These are phyloP conservation scores for Alectura lathami DNA, from an alignment of 2,113 vertebrate species.

Conservation along the genomic window DNA sequence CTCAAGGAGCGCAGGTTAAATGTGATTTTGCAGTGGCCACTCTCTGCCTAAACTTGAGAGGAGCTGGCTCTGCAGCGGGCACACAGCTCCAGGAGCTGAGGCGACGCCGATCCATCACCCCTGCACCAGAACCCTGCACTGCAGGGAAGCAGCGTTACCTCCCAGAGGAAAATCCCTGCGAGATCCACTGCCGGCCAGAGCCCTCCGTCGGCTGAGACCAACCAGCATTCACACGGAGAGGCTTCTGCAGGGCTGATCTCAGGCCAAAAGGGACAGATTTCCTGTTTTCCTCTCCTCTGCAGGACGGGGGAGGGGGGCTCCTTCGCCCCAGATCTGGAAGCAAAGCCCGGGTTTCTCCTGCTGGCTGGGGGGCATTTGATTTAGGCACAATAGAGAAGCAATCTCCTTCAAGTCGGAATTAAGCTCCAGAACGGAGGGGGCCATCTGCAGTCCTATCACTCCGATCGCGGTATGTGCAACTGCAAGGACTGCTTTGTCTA, in stretches of 20 bases:
- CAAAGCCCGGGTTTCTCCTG: conserved; percentile 3
- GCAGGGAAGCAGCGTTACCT: conserved; percentile 64
- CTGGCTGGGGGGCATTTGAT: conserved; percentile 27
- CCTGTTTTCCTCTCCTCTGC: conserved; percentile 62
- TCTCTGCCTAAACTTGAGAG: conserved; percentile 50
- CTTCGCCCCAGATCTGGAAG: conserved; percentile 45
- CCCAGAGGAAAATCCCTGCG: conserved; percentile 68
- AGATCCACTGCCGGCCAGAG: conserved; percentile 67
- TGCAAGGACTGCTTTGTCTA: conserved; percentile 80
- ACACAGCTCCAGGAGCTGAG: conserved; percentile 16
- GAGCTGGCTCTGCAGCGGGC: conserved; percentile 59
- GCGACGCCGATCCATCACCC: conserved; percentile 13
- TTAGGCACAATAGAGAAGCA: conserved; percentile 7
- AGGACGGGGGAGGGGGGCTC: neutral
- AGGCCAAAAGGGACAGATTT: conserved; percentile 66
- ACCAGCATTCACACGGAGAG: conserved; percentile 50
- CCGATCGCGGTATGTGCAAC: conserved; percentile 65
- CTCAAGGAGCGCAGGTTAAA: neutral
- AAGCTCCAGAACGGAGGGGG: conserved; percentile 60
- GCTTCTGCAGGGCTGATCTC: conserved; percentile 61
- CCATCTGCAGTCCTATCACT: conserved; percentile 70
- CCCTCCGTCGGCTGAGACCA: conserved; percentile 49
- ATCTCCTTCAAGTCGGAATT: conserved; percentile 26
- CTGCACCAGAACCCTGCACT: conserved; percentile 69
- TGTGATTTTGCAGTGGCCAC: neutral